Conservation (phyloP, 2,113 vertebrate species). For the Hyperopisus bebe region DNA sequence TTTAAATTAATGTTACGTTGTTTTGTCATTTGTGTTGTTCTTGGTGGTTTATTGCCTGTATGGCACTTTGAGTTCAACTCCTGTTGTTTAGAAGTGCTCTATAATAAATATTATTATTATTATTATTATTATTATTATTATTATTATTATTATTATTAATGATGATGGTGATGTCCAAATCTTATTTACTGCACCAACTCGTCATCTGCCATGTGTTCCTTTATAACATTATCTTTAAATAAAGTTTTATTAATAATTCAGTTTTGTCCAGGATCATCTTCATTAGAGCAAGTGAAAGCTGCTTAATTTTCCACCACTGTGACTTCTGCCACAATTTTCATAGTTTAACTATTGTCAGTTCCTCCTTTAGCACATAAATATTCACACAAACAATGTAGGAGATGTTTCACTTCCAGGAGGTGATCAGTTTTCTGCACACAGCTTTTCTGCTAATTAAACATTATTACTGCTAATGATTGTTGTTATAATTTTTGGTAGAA, state of each 20-base stretch:
- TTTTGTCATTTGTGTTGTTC: too few species aligned
- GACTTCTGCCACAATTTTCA: not conserved
- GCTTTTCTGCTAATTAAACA: not conserved
- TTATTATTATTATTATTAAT: too few species aligned
- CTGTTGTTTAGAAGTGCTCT: too few species aligned
- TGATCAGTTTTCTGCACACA: not conserved
- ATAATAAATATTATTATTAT: too few species aligned
- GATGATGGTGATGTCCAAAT: not conserved
- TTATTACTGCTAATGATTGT: not conserved
- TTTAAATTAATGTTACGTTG: too few species aligned
- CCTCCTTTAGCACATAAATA: not conserved
- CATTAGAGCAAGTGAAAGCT: not conserved
- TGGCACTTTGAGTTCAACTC: too few species aligned
- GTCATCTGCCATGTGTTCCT: not conserved
- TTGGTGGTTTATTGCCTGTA: too few species aligned
- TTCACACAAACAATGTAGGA: not conserved
- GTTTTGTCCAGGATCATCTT: not conserved
- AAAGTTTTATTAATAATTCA: not conserved
- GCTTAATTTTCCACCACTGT: not conserved
- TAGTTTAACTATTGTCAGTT: not conserved
- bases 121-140: too few species aligned
- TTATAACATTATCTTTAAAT: not conserved
- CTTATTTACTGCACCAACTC: not conserved
- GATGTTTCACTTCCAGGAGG: not conserved
- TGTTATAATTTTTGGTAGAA: not conserved